Base-by-base conservation (phyloP, 2,888 invertebrate genomes). In the Drosophila barbarae region DNA sequence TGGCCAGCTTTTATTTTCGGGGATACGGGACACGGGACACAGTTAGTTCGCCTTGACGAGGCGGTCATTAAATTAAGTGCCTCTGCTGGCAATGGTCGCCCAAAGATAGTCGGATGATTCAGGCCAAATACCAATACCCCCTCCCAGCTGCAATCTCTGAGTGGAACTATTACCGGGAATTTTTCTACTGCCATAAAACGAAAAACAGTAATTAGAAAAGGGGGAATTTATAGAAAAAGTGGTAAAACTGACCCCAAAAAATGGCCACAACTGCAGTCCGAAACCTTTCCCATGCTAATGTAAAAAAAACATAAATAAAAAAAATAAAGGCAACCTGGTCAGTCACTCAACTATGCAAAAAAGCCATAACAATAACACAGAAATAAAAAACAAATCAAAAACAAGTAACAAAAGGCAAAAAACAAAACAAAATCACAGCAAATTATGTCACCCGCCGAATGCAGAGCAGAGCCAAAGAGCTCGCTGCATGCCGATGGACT, bases 1-100 rank as follows among this genome's bases (percentile, higher is more conserved):
- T 38, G 26, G 36, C 6, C 53, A 54, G 60, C 15, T 36, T 59
- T 50, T 57, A 57, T 9, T 28, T 28, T 8, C 8, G 7, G 28
- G 7, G 6, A 28, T 41, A 50, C 35, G 30, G 15, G 15, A 18
- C 18, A 21, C 21, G 21, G 21, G 21, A 21, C 21, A 26, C 51
- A 59, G 63, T 57, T 51, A 12, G 47, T 34, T 39, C 35, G 4
- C 3, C 44, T 44, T 39, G 53, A 49, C 50, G 44, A 39, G 54
- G 52, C 49, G 44, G 69, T 74, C 76, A 81, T 81, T 79, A 72
- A 77, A 61, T 70, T 69, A 78, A 79, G 79, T 79, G 79, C 72
- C 23, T 23, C 68, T 47, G 65, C 51, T 70, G 70, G 68, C 60
- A 74, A 60, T 39, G 44, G 46, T 53, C 26, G 15, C 15, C 34